phyloP scores from a whole-genome alignment of 1,140 invertebrate species.

The Meloidogyne exigua region DNA sequence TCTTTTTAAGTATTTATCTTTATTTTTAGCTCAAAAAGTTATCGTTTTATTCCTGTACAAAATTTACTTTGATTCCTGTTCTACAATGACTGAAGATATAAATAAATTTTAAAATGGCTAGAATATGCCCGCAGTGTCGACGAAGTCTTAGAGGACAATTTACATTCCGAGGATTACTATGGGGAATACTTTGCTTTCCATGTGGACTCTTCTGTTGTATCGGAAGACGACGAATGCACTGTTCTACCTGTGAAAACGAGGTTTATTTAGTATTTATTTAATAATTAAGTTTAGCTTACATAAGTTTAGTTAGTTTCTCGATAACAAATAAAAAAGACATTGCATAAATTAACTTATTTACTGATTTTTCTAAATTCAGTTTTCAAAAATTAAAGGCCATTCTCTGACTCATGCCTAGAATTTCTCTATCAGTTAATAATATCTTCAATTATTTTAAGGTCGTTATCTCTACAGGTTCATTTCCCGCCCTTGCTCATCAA shows the following conservation, averaged over 20 bases:
- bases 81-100: not conserved
- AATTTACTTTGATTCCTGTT: not conserved
- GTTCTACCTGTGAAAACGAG: conserved; percentile 45
- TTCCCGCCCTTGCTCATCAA: conserved; percentile 34
- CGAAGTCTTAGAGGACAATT: conserved; percentile 38
- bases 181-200: conserved; percentile 54
- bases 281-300: not conserved
- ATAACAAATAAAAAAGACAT: no score
- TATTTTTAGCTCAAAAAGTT: no score
- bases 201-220: conserved; percentile 57
- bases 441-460: conserved; percentile 25
- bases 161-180: conserved; percentile 50
- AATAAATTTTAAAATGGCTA: conserved; percentile 5
- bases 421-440: no score
- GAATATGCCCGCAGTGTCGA: conserved; percentile 32
- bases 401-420: not conserved
- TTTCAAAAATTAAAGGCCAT: not conserved
- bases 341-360: not conserved
- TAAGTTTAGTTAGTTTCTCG: no score
- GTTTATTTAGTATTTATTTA: conserved; percentile 38
- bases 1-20: no score
- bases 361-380: no score
- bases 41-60: not conserved
- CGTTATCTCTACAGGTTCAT: conserved; percentile 31
- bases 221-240: conserved; percentile 32